Evolutionary conservation across 2,797 vertebrate species (phyloP), one percentile per base, ranked within the genome.

Genomic region (Choloepus didactylus): DNA sequence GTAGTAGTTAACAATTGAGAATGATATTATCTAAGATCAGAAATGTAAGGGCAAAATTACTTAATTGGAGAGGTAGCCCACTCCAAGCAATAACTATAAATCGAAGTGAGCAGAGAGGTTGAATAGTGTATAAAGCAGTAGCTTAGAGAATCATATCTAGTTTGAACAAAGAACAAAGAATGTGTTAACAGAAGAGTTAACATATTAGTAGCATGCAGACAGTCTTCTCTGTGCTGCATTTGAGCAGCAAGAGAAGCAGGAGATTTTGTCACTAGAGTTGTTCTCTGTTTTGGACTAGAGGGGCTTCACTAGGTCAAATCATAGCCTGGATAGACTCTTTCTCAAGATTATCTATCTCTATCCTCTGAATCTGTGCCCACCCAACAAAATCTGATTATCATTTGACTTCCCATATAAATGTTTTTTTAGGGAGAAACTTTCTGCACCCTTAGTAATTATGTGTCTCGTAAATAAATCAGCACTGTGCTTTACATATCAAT

Each of bases 1-100:
- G 60, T 46, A 76, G 75, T 41, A 67, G 38, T 82, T 73, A 95
- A 92, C 16, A 41, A 89, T 80, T 81, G 64, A 91, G 59, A 84
- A 67, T 51, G 49, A 16, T 80, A 44, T 49, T 87, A 91, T 66
- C 41, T 76, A 87, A 93, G 67, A 87, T 77, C n/a, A 89, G 29
- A 81, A 84, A 70, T n/a, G 41, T 16, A 29, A 95, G 5, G 31
- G 77, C 18, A 91, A 72, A 70, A 38, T 73, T 51, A 75, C 56
- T 88, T 35, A 69, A 27, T 10, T 46, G 75, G 21, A 82, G 29
- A 11, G 19, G 27, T 9, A 92, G 41, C 41, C 41, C 25, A 49
- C 23, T 59, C 18, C 80, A 90, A 92, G 70, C 41, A 91, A 27
- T 59, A 46, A 54, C 25, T 88, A 35, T 64, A 56, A 77, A 49